Conservation (phyloP, 2,113 vertebrate genomes). For the Grallaria varia region DNA sequence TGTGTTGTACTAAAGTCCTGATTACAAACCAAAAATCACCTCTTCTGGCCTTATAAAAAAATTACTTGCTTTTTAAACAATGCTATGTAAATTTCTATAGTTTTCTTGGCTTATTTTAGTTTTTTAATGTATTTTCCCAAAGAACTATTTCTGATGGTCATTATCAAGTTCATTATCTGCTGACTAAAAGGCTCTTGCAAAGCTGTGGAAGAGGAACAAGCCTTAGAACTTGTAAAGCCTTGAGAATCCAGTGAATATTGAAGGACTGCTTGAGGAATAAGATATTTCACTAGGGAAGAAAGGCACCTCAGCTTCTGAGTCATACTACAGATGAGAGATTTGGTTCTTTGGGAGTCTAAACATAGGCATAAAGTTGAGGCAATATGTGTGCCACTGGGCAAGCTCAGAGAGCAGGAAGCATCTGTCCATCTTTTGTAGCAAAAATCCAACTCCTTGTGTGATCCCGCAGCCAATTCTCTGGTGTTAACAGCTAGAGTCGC, state of each 20-base stretch:
- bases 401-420: neutral
- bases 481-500: neutral
- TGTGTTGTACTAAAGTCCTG: neutral
- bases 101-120: neutral
- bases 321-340: neutral
- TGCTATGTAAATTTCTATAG: neutral
- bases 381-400: neutral
- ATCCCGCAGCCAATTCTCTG: neutral
- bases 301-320: neutral
- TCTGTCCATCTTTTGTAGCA: neutral
- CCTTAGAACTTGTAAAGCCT: neutral
- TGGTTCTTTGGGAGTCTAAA: neutral
- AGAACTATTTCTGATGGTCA: neutral
- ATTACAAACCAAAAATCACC: neutral
- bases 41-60: neutral
- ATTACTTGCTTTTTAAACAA: neutral
- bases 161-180: neutral
- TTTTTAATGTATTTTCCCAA: neutral
- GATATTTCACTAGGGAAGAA: neutral
- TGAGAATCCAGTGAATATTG: neutral
- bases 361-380: neutral
- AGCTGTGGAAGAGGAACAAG: neutral
- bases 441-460: neutral
- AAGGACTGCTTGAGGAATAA: neutral
- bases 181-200: neutral